phyloP scores from a whole-genome alignment of 2,797 vertebrate species.

The Pantherophis alleghaniensis region DNA sequence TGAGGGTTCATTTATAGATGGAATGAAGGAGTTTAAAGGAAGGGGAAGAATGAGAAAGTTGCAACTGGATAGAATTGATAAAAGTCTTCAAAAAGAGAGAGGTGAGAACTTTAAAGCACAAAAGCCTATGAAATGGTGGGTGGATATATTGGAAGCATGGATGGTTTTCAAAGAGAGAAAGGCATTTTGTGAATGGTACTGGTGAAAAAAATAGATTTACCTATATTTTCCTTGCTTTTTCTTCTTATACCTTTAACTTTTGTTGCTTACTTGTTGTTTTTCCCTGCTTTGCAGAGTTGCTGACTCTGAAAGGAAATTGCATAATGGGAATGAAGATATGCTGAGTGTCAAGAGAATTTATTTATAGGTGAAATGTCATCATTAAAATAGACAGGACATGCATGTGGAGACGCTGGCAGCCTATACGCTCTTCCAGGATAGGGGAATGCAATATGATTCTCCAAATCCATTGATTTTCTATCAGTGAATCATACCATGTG shows the following conservation, averaged over 20 bases:
- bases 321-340: neutral
- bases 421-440: neutral
- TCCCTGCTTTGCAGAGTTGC: neutral
- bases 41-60: neutral
- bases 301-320: neutral
- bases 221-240: neutral
- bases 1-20: neutral
- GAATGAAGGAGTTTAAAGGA: neutral
- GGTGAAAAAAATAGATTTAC: neutral
- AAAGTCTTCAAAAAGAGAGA: neutral
- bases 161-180: neutral
- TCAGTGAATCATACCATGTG: neutral
- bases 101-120: neutral
- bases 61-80: neutral
- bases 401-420: neutral
- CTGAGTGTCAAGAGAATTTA: neutral
- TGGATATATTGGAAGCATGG: neutral
- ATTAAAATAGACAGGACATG: neutral
- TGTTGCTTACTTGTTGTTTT: neutral
- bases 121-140: neutral
- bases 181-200: neutral
- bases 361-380: neutral
- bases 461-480: neutral
- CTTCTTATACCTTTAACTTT: neutral
- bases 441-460: neutral